phyloP scores from a whole-genome alignment of 1,140 invertebrate species.

The Melitaea cinxia region DNA sequence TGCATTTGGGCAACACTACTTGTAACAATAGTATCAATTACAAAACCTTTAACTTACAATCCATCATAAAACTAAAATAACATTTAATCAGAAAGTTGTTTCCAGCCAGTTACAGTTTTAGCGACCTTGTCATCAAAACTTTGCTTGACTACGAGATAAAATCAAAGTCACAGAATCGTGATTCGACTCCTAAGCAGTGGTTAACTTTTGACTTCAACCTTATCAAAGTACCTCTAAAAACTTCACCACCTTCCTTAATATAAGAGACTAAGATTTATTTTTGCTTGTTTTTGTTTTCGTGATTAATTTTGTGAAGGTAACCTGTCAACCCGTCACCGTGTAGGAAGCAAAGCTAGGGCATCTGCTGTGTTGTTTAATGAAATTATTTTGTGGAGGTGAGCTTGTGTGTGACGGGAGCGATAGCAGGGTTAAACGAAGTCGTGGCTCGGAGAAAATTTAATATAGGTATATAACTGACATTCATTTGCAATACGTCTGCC shows the following conservation, averaged over 20 bases:
- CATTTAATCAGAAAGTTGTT: too few relatives aligned
- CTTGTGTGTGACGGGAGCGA: constrained; percentile 38
- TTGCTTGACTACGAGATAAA: constrained; percentile 22
- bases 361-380: constrained; percentile 54
- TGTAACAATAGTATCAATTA: too few relatives aligned
- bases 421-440: constrained; percentile 45
- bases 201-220: constrained; percentile 54
- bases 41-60: too few relatives aligned
- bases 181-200: constrained; percentile 43
- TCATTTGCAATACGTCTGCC: constrained; percentile 6
- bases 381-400: constrained; percentile 50
- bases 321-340: constrained; percentile 57
- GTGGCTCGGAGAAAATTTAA: constrained; percentile 28
- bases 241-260: constrained; percentile 8
- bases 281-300: constrained; percentile 20
- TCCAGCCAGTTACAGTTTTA: constrained; percentile 1
- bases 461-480: constrained; percentile 13
- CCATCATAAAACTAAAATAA: too few relatives aligned
- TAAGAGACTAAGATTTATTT: constrained; percentile 13
- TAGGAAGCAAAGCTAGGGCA: constrained; percentile 43
- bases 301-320: constrained; percentile 17
- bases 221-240: constrained; percentile 15
- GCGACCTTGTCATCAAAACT: constrained; percentile 25
- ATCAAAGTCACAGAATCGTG: constrained; percentile 37
- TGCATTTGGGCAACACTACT: too few relatives aligned